These are phyloP conservation scores for Andrena chrysosceles DNA, from an alignment of 2,888 invertebrate genomes.

Conservation along the genomic window DNA sequence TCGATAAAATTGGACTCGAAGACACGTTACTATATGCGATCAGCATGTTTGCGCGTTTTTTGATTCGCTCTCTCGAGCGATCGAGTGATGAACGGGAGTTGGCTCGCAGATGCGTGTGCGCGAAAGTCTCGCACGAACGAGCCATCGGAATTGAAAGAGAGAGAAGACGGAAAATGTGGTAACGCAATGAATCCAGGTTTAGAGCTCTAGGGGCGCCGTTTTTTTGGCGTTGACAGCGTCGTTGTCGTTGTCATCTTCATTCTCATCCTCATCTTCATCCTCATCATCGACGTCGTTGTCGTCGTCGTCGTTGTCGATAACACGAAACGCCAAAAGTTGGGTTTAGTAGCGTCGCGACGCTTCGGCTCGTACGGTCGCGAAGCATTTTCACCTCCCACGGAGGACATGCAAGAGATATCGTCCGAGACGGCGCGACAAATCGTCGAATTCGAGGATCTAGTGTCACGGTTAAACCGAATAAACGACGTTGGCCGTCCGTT, in stretches of 20 bases:
- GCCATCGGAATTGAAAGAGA: background rate
- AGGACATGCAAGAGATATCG: conserved; percentile 77
- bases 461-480: conserved; percentile 82
- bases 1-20: no score
- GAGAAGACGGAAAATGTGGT: conserved; percentile 17
- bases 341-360: conserved; percentile 81
- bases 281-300: background rate
- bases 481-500: conserved; percentile 72
- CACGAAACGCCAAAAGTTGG: conserved; percentile 42
- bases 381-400: conserved; percentile 58
- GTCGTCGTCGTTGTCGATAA: conserved; percentile 2
- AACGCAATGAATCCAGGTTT: conserved; percentile 54
- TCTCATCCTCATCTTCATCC: background rate
- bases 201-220: conserved; percentile 35
- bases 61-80: background rate
- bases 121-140: background rate
- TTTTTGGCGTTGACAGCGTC: conserved; percentile 39
- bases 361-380: conserved; percentile 72
- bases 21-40: no score
- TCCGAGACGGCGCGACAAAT: conserved; percentile 81
- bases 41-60: background rate
- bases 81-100: background rate
- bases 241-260: background rate
- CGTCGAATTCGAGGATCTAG: conserved; percentile 84
- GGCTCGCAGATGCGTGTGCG: conserved; percentile 36